phyloP scores from a whole-genome alignment of 1,140 invertebrate genomes.

The Ips typographus region DNA sequence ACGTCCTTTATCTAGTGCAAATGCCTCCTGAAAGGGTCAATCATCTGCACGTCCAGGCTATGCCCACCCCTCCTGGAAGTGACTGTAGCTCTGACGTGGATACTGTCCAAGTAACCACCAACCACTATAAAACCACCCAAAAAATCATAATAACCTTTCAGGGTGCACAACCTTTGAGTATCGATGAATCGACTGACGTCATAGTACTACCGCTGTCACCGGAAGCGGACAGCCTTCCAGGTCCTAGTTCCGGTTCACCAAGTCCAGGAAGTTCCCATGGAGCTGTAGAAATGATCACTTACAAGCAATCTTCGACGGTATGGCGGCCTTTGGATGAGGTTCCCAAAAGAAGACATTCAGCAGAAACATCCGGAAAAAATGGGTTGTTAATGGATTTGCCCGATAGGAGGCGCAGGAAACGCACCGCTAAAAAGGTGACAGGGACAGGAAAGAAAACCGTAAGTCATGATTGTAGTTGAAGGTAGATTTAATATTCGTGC shows the following conservation, averaged over 20 bases:
- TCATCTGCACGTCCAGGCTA: slow-evolving; percentile 3
- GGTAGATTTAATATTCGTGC: no score
- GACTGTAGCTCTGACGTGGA: slow-evolving; percentile 74
- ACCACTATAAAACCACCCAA: no score
- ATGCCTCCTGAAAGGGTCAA: slow-evolving; percentile 33
- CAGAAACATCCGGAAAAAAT: slow-evolving; percentile 6
- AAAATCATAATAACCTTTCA: no score
- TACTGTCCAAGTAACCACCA: slow-evolving; percentile 47
- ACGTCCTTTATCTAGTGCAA: slow-evolving; percentile 47
- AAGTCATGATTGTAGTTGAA: not conserved
- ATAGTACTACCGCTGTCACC: slow-evolving; percentile 50
- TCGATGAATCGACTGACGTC: slow-evolving; percentile 39
- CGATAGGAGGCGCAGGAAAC: slow-evolving; percentile 34
- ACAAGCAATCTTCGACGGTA: not conserved
- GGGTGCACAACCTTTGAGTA: not conserved
- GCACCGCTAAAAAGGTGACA: slow-evolving; percentile 1
- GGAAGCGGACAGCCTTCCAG: slow-evolving; percentile 43
- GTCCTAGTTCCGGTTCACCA: slow-evolving; percentile 3
- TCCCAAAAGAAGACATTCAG: not conserved
- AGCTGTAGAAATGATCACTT: slow-evolving; percentile 6
- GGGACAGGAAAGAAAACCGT: slow-evolving; percentile 1
- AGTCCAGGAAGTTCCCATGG: not conserved
- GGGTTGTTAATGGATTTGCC: slow-evolving; percentile 35
- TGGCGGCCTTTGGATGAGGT: slow-evolving; percentile 11
- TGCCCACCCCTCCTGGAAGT: slow-evolving; percentile 65